Evolutionary conservation across 2,113 vertebrate genomes (phyloP), one percentile per base, ranked within the genome.

Genomic region (Pelusios castaneus): DNA sequence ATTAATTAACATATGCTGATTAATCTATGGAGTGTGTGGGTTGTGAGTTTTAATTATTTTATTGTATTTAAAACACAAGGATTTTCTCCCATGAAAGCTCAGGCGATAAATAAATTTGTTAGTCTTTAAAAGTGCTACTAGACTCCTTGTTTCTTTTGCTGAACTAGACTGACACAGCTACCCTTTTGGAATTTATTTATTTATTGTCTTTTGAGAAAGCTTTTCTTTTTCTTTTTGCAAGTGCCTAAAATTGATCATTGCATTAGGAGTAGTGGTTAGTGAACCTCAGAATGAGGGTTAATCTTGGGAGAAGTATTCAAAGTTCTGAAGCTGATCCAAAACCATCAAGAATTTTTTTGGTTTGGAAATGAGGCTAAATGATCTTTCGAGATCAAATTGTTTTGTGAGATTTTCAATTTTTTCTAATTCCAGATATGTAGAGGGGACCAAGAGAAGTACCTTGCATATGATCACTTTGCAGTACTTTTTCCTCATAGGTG

Each of bases 321-420:
- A 6, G 29, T 88, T 97, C 75, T 96, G 85, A 97, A 94, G 91
- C 60, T 94, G 86, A 82, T 84, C 89, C 87, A 92, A 91, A 94
- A 85, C 55, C 84, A 96, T 52, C 85, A 45, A 94, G 97, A 92
- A 84, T n/a, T 25, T 82, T 82, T 96, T 94, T 78, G 16, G 14
- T 92, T 89, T 89, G 90, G 75, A 93, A 96, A 95, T 95, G 92
- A 87, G 49, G 49, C 56, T 96, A 95, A 97, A 97, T 95, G 34
- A 94, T 82, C 60, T 97, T 93, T 91, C 79, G 94, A 92, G 94
- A 92, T 84, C 90, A 89, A 95, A 97, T 96, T 97, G 93, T 96
- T 91, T 89, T 97, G 91, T 92, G 94, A 97, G 82, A 91, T 95
- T 92, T 95, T 91, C 83, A 96, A 82, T 82, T 84, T 56, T 95